A percentile compares a stretch with the other conserved stretches of the same genome.
Evolutionary conservation across 2,888 invertebrate species (phyloP).

Genomic region (Lymantria dispar): DNA sequence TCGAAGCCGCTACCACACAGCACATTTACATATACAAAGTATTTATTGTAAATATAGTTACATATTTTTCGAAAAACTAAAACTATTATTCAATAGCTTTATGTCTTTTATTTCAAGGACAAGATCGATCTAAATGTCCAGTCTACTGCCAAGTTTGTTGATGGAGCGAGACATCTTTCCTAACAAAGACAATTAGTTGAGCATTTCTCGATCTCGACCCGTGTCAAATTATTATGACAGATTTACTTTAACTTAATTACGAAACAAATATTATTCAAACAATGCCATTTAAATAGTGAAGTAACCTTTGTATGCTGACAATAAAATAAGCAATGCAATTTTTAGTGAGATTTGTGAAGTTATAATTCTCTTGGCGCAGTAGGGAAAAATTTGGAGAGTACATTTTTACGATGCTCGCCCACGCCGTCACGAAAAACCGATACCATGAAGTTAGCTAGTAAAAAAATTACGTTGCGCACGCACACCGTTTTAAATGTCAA

Average conservation of each 20-base stretch:
- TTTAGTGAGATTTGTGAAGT: too few species aligned
- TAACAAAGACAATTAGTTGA: slow-evolving; percentile 46
- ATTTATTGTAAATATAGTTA: too few species aligned
- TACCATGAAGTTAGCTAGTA: too few species aligned
- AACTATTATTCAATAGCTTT: neutral
- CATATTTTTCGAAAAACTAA: neutral
- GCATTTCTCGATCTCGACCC: slow-evolving; percentile 41
- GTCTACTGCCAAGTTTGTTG: slow-evolving; percentile 67
- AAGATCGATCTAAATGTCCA: slow-evolving; percentile 71
- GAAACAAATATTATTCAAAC: neutral
- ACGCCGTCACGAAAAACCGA: too few species aligned
- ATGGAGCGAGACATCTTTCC: slow-evolving; percentile 52
- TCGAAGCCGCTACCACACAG: too few species aligned
- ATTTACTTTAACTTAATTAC: slow-evolving; percentile 22
- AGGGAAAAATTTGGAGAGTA: too few species aligned
- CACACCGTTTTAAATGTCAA: too few species aligned
- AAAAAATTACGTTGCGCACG: too few species aligned
- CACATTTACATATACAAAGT: neutral
- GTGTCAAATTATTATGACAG: slow-evolving; percentile 56
- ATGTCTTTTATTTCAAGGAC: slow-evolving; percentile 7
- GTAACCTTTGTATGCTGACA: too few species aligned
- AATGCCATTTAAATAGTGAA: neutral
- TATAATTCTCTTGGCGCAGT: too few species aligned
- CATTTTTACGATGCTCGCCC: too few species aligned
- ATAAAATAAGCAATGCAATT: too few species aligned